A percentile compares a stretch with the other conserved stretches of the same genome.
Evolutionary conservation across 2,113 vertebrate species (phyloP).

Genomic region (Neogale vison): DNA sequence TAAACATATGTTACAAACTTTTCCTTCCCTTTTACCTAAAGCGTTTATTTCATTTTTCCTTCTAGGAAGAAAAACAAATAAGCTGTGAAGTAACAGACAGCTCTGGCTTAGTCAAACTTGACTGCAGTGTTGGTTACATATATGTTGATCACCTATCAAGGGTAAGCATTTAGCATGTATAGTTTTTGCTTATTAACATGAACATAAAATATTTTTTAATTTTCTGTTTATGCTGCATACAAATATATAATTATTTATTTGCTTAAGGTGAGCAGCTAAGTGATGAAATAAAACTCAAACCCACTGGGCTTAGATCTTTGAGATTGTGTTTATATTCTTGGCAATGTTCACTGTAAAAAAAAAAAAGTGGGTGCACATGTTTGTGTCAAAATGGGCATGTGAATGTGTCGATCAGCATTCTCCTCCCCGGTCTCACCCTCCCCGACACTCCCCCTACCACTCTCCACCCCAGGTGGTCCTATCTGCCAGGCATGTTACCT

Average conservation of each 20-base stretch:
- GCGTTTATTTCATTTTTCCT: background rate
- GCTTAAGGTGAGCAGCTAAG: background rate
- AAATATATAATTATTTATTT: background rate
- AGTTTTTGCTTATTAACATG: constrained; percentile 1
- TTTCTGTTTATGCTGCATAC: background rate
- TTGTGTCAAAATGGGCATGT: constrained; percentile 4
- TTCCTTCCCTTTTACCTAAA: background rate
- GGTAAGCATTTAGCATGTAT: constrained; percentile 83
- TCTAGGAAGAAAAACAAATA: constrained; percentile 91
- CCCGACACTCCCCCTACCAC: background rate
- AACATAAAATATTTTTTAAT: background rate
- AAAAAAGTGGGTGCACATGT: background rate
- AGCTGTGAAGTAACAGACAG: constrained; percentile 89
- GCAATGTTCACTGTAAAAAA: background rate
- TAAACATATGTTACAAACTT: background rate
- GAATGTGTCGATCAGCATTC: constrained; percentile 52
- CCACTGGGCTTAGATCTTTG: background rate
- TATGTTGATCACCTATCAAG: constrained; percentile 89
- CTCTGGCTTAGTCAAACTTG: constrained; percentile 82
- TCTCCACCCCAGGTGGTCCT: constrained; percentile 59
- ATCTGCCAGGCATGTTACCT: constrained; percentile 77
- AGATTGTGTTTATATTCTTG: constrained; percentile 46
- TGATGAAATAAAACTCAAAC: background rate
- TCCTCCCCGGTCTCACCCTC: background rate
- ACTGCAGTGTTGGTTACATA: constrained; percentile 90